Evolutionary conservation across 2,113 vertebrate species (phyloP), one percentile per base, ranked within the genome.

Genomic region (Mandrillus leucophaeus): DNA sequence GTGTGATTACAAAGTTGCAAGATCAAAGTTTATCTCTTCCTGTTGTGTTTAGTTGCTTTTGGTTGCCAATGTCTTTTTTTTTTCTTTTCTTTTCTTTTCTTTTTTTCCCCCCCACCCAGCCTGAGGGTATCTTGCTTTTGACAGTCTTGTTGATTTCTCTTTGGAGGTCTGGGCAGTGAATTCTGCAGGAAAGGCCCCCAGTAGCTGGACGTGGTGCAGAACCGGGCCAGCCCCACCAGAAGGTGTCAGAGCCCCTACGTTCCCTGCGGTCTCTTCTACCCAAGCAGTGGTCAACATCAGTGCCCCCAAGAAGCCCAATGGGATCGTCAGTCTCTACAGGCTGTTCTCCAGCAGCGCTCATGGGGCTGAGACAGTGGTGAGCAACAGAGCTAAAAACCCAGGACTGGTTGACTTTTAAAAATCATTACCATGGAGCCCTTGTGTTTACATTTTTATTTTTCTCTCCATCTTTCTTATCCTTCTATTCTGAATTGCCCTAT

Each of bases 171-270:
- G 99, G 98, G 99, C 99, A 0, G 99, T 99, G 57, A 99, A 99
- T 97, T 99, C 99, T 0, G 99, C 98, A 0, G 99, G 99, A 27
- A 99, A 96, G 90, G 97, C 98, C 0, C 93, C 98, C 0, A 99
- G 99, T 59, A 78, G 93, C 8, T 99, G 99, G 99, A 98, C 98
- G 16, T 86, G 30, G 90, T 99, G 99, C 83, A 98, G 50, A 96
- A 99, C 99, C 0, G 99, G 99, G 5, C 99, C 99, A 3, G 99
- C 99, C 0, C 99, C 99, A 25, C 99, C 99, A 0, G 99, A 99
- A 97, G 99, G 99, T 13, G 95, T 99, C 78, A 86, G 72, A 66
- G 97, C 98, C 1, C 99, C 99, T 43, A 72, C 95, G 23, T 98
- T 99, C 82, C 98, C 98, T 27, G 98, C 11, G 0, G 98, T 99